Conservation (phyloP, 1,140 invertebrate species). For the Bradynema listronoti region DNA sequence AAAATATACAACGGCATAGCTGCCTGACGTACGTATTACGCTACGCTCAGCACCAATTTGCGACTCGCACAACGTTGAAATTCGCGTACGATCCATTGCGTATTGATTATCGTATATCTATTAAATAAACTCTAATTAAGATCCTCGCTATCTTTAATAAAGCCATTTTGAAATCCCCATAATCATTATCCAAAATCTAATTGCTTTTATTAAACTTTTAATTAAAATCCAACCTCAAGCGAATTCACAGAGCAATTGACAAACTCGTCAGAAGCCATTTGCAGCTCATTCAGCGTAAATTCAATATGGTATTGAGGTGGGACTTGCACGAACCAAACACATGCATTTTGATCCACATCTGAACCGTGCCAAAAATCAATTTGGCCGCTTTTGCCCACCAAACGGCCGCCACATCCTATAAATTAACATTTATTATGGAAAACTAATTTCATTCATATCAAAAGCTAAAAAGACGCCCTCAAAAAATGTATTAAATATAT, state of each 20-base stretch:
- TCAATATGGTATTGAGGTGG: slow-evolving; percentile 26
- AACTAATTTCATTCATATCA: too few relatives aligned
- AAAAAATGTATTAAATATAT: too few relatives aligned
- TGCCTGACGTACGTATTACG: slow-evolving; percentile 21
- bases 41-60: slow-evolving; percentile 1
- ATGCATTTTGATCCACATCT: slow-evolving; percentile 8
- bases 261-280: slow-evolving; percentile 20
- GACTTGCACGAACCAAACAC: slow-evolving; percentile 19
- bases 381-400: slow-evolving; percentile 16
- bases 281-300: slow-evolving; percentile 16
- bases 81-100: slow-evolving; percentile 22
- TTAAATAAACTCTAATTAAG: too few relatives aligned
- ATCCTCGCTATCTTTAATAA: too few relatives aligned
- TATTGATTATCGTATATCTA: slow-evolving; percentile 21
- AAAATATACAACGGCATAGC: slow-evolving; percentile 23
- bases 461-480: too few relatives aligned
- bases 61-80: slow-evolving; percentile 5
- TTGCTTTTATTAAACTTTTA: background rate
- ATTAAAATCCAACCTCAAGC: slow-evolving; percentile 24
- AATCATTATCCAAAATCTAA: too few relatives aligned
- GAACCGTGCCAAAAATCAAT: slow-evolving; percentile 20
- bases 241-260: slow-evolving; percentile 25
- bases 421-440: background rate
- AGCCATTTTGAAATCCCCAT: too few relatives aligned
- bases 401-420: slow-evolving; percentile 23